phyloP scores from a whole-genome alignment of 1,140 invertebrate species.

The Listronotus oregonensis region DNA sequence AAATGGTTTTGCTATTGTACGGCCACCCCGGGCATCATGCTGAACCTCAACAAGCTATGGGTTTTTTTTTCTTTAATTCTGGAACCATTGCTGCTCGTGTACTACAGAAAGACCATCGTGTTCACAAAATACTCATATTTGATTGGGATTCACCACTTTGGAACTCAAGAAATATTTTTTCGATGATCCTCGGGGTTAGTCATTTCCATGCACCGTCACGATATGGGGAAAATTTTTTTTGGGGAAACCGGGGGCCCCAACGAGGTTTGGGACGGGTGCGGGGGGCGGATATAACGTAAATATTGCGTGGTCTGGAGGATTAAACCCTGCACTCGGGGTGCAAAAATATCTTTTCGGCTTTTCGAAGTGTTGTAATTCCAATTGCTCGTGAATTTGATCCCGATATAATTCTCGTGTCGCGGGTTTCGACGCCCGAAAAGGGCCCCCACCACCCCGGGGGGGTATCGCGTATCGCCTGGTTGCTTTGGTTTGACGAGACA shows the following conservation, averaged over 20 bases:
- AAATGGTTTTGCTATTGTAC: slow-evolving; percentile 96
- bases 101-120: slow-evolving; percentile 77
- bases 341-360: slow-evolving; percentile 97
- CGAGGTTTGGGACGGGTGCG: slow-evolving; percentile 87
- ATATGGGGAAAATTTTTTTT: slow-evolving; percentile 99
- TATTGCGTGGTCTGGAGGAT: slow-evolving; percentile 91
- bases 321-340: slow-evolving; percentile 94
- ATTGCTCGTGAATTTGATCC: slow-evolving; percentile 92
- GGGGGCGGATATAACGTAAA: slow-evolving; percentile 98
- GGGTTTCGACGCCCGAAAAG: slow-evolving; percentile 96
- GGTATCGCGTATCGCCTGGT: slow-evolving; percentile 89
- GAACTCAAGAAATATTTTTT: slow-evolving; percentile 99
- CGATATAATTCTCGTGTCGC: slow-evolving; percentile 95
- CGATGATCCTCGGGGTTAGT: slow-evolving; percentile 94
- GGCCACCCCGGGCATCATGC: slow-evolving; percentile 99
- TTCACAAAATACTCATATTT: slow-evolving; percentile 91
- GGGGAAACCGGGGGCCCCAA: slow-evolving; percentile 91
- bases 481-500: slow-evolving; percentile 98
- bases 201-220: slow-evolving; percentile 97
- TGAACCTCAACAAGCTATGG: slow-evolving; percentile 96
- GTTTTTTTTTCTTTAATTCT: slow-evolving; percentile 99
- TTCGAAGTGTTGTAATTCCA: slow-evolving; percentile 90
- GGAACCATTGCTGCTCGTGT: slow-evolving; percentile 95
- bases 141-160: slow-evolving; percentile 99
- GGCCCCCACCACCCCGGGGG: slow-evolving; percentile 93